phyloP scores from a whole-genome alignment of 2,888 invertebrate species.

The Polymixis flavicincta region DNA sequence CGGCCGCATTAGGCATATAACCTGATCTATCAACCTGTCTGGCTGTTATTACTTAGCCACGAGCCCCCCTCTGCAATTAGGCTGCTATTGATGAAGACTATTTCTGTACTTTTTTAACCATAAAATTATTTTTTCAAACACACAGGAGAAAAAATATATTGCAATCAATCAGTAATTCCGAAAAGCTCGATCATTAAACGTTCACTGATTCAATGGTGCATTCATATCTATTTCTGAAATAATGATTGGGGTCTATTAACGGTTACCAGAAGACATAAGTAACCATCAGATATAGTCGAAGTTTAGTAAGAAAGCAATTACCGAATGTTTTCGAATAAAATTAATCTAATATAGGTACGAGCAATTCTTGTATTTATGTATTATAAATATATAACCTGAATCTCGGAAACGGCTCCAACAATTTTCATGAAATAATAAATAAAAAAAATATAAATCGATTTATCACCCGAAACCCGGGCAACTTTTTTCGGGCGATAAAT shows the following conservation, averaged over 20 bases:
- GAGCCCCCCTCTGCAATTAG: neutral
- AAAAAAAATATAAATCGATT: no score
- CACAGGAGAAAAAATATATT: constrained; percentile 19
- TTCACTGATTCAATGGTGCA: constrained; percentile 59
- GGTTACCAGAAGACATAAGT: no score
- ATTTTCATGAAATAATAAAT: no score
- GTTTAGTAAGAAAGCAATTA: no score
- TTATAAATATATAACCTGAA: no score
- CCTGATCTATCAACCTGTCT: neutral
- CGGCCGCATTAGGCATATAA: neutral
- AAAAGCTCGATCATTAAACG: constrained; percentile 63
- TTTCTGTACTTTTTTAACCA: neutral
- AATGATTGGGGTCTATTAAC: neutral
- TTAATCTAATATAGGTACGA: no score
- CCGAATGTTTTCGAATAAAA: no score
- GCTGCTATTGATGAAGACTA: neutral
- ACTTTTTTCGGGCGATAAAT: no score
- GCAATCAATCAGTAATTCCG: constrained; percentile 43
- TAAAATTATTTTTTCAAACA: constrained; percentile 19
- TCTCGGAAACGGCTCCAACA: no score
- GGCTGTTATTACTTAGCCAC: neutral
- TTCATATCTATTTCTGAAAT: constrained; percentile 38
- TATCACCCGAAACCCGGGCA: no score
- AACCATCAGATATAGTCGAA: no score
- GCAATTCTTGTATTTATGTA: no score